Evolutionary conservation across 2,888 invertebrate species (phyloP), one percentile per base, ranked within the genome.

Genomic region (Metalampra italica): DNA sequence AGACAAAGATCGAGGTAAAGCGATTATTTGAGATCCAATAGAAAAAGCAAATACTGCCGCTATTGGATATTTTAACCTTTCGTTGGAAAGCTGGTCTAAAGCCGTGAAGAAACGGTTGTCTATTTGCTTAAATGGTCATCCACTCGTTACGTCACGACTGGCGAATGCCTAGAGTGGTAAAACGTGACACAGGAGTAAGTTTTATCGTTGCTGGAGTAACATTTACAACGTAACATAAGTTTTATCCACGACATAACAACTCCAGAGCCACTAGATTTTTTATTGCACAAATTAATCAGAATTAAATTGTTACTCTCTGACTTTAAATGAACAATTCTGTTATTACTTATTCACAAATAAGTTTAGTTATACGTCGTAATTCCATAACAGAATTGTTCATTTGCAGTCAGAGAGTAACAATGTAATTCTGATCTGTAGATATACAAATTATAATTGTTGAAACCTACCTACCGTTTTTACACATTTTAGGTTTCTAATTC

Each of bases 1-100:
- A 50, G 42, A 54, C 45, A 45, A 50, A 44, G 46, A 56, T 53
- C 55, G 59, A 66, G 67, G 69, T 66, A 71, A 68, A 59, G 51
- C 50, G 58, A 56, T 58, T 53, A 14, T 32, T 12, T 37, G 41
- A 55, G 53, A 22, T 49, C 54, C 56, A 54, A 58, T 56, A 54
- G 47, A 48, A 43, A 50, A 48, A 29, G 47, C 41, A 55, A 54
- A 57, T 45, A 55, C 42, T 34, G 22, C 34, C 32, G 29, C 37
- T 57, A 56, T 53, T 49, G 54, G 57, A 46, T 46, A 42, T 50
- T 48, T 32, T 43, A 30, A 43, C 43, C 9, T 32, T 13, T 43
- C 14, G 29, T 42, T 38, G 11, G 30, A 29, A 15, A 15, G n/a
- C 7, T 32, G 47, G 40, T 38, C 46, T 40, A 55, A 52, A 50